phyloP scores from a whole-genome alignment of 2,888 invertebrate species.

The Chrysolina americana region DNA sequence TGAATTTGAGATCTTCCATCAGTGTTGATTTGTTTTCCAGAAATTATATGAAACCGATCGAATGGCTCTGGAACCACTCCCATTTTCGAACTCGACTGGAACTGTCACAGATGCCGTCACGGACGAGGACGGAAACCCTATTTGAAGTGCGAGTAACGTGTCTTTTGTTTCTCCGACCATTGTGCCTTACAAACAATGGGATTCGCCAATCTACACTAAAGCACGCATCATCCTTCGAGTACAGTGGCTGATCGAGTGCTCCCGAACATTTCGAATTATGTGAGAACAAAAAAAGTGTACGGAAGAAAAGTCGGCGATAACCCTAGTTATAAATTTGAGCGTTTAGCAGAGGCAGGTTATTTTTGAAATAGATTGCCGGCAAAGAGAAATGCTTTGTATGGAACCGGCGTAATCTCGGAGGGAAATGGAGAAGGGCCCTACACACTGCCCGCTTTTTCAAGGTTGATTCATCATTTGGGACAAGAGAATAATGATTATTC shows the following conservation, averaged over 20 bases:
- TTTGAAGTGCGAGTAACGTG: constrained; percentile 41
- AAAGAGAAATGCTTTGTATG: constrained; percentile 7
- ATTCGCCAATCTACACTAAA: constrained; percentile 42
- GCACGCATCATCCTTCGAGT: constrained; percentile 43
- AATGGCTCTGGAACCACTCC: not conserved
- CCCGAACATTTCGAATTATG: constrained; percentile 21
- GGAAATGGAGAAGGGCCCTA: not conserved
- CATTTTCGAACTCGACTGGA: constrained; percentile 9
- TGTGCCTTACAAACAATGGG: constrained; percentile 36
- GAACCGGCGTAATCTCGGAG: constrained; percentile 3
- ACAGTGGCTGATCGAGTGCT: constrained; percentile 25
- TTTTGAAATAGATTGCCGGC: constrained; percentile 31
- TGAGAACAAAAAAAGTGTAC: constrained; percentile 31
- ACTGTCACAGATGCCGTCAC: constrained; percentile 27
- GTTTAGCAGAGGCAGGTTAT: constrained; percentile 34
- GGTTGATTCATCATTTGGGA: not conserved
- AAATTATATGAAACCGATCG: not conserved
- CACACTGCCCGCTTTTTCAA: not conserved
- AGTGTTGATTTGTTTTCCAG: not conserved
- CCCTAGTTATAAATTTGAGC: constrained; percentile 30
- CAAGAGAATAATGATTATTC: not conserved
- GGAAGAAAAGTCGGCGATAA: constrained; percentile 33
- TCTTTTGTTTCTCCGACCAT: constrained; percentile 50
- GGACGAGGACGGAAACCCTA: constrained; percentile 25
- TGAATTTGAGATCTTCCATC: too few species aligned